Base-by-base conservation (phyloP, 2,113 vertebrate genomes). In the Barbus barbus region DNA sequence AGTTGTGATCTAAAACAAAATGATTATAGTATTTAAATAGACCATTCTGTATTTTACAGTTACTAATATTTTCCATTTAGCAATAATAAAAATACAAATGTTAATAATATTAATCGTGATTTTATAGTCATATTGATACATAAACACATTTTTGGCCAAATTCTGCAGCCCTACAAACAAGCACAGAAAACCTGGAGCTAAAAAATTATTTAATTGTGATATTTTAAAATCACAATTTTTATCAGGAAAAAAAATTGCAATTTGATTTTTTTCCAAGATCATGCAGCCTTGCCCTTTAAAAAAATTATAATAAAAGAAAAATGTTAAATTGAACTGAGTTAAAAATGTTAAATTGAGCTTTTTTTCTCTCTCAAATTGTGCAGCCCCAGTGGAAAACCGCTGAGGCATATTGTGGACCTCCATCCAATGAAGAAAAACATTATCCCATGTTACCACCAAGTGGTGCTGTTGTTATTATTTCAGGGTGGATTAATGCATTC, bases 401-500 rank as follows among this genome's bases (percentile, higher is more conserved):
- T 16, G n/a, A 61, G 60, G 58, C 24, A 46, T 65, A 28, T 9
- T 65, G 28, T 31, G 5, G 24, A 24, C 53, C 44, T 69, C 18
- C 53, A 75, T 77, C 44, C 60, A 61, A 22, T 28, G 18, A 41
- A 41, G 4, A 83, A 46, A 41, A 28, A 38, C n/a, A 69, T 26
- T 61, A 51, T 56, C 61, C 26, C 36, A 48, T 44, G 18, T 91
- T 82, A 90, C 73, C 78, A 83, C 74, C 77, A 81, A 72, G 60
- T 63, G 82, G 81, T 8, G 74, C 48, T 60, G 18, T 91, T 91
- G 69, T 71, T 84, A 86, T 90, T 92, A 6, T 83, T 28, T 86
- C 91, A 91, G 5, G 89, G 90, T 41, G 89, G 91, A 78, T 91
- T 94, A 31, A 85, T 86, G 48, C 88, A 28, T 0, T 90, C 86